phyloP scores from a whole-genome alignment of 2,888 invertebrate genomes.

The Nomada fucata region DNA sequence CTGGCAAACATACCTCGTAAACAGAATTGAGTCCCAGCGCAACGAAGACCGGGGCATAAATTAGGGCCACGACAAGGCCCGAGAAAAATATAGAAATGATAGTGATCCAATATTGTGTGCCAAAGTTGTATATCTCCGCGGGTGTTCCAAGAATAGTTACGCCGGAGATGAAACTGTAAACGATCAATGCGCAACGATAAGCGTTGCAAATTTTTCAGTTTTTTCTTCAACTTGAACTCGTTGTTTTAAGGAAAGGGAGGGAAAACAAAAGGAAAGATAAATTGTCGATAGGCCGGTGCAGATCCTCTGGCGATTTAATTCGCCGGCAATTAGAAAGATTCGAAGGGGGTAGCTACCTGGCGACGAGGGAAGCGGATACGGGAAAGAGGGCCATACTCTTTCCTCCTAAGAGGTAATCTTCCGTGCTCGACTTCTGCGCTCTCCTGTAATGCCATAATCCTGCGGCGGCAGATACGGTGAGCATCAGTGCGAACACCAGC shows the following conservation, averaged over 20 bases:
- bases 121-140: slow-evolving; percentile 94
- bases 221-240: no score
- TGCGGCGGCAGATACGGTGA: slow-evolving; percentile 90
- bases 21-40: slow-evolving; percentile 91
- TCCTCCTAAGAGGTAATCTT: slow-evolving; percentile 92
- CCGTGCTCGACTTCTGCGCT: slow-evolving; percentile 86
- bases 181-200: no score
- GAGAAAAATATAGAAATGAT: slow-evolving; percentile 89
- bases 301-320: slow-evolving; percentile 9
- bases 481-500: slow-evolving; percentile 89
- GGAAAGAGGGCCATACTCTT: slow-evolving; percentile 91
- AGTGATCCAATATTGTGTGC: slow-evolving; percentile 92
- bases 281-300: not conserved
- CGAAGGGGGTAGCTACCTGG: slow-evolving; percentile 86
- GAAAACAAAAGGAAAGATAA: slow-evolving; percentile 40
- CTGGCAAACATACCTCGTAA: slow-evolving; percentile 88
- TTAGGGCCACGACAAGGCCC: slow-evolving; percentile 87
- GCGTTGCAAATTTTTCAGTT: no score
- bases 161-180: slow-evolving; percentile 92
- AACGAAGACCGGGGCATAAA: slow-evolving; percentile 93
- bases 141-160: slow-evolving; percentile 95
- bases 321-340: slow-evolving; percentile 31
- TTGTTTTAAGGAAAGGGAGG: no score
- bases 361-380: slow-evolving; percentile 93
- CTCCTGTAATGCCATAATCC: slow-evolving; percentile 88